Evolutionary conservation across 1,140 invertebrate species (phyloP).

Genomic region (Steinernema feltiae): DNA sequence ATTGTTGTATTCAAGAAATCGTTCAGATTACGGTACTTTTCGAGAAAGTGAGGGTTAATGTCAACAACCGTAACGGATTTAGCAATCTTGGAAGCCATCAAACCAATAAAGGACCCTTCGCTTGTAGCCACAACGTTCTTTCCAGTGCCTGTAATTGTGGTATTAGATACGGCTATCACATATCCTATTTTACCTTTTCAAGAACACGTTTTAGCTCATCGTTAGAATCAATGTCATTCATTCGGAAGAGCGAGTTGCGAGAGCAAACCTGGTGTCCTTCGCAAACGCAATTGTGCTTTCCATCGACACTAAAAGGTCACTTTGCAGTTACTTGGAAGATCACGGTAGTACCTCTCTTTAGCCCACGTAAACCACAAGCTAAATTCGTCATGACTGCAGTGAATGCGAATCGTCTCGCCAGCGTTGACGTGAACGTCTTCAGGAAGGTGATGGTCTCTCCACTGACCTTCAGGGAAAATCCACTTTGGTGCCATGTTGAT

Average conservation of each 20-base stretch:
- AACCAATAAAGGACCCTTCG: slow-evolving; percentile 72
- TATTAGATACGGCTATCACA: too few relatives aligned
- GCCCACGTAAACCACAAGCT: slow-evolving; percentile 63
- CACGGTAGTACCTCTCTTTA: slow-evolving; percentile 8
- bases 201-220: slow-evolving; percentile 68
- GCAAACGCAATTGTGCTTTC: slow-evolving; percentile 70
- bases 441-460: slow-evolving; percentile 89
- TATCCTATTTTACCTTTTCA: slow-evolving; percentile 60
- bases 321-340: neutral
- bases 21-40: slow-evolving; percentile 54
- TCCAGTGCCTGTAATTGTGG: neutral
- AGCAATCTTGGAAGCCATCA: slow-evolving; percentile 68
- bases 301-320: slow-evolving; percentile 19
- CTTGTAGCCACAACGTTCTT: slow-evolving; percentile 64
- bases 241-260: slow-evolving; percentile 74
- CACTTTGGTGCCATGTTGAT: slow-evolving; percentile 33
- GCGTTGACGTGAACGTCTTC: slow-evolving; percentile 64
- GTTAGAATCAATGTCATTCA: slow-evolving; percentile 72
- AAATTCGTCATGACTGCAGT: slow-evolving; percentile 83
- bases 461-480: slow-evolving; percentile 60
- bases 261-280: slow-evolving; percentile 72
- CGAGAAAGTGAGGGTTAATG: slow-evolving; percentile 55
- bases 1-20: slow-evolving; percentile 28
- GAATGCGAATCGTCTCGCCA: slow-evolving; percentile 66
- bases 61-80: slow-evolving; percentile 65